Conservation (phyloP, 2,797 vertebrate genomes). For the Brachyrhaphis roseni region DNA sequence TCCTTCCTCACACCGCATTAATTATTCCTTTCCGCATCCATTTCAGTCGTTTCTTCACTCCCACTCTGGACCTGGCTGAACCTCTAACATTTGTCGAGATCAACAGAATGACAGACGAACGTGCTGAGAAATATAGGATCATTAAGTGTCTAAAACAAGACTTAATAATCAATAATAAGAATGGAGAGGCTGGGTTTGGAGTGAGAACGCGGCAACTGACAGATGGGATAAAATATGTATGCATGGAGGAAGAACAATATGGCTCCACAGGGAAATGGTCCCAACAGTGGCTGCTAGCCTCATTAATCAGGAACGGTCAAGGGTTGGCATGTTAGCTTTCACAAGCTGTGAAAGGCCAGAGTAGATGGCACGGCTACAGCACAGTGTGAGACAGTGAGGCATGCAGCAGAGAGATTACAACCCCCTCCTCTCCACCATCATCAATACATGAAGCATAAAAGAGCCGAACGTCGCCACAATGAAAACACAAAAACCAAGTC, state of each 20-base stretch:
- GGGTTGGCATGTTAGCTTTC: constrained; percentile 57
- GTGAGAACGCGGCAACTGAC: constrained; percentile 6
- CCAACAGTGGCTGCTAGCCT: constrained; percentile 35
- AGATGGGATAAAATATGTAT: constrained; percentile 23
- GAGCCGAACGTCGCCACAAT: neutral
- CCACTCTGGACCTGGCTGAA: neutral
- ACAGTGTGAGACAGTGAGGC: constrained; percentile 40
- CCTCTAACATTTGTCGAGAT: neutral
- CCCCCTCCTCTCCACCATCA: constrained; percentile 6
- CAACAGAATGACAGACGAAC: neutral
- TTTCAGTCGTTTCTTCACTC: neutral
- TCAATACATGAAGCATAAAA: constrained; percentile 33
- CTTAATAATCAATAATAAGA: neutral
- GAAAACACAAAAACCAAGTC: neutral
- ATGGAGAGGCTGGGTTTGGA: neutral
- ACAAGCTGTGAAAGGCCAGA: constrained; percentile 54
- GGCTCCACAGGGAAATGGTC: constrained; percentile 16
- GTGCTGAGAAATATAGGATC: neutral
- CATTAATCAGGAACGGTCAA: constrained; percentile 69
- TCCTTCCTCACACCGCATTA: neutral
- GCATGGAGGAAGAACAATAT: constrained; percentile 17
- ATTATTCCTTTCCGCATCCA: constrained; percentile 9
- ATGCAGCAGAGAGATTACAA: constrained; percentile 39
- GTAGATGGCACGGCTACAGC: constrained; percentile 58
- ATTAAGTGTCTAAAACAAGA: neutral